Conservation (phyloP, 2,113 vertebrate species). For the Charadrius vociferus region DNA sequence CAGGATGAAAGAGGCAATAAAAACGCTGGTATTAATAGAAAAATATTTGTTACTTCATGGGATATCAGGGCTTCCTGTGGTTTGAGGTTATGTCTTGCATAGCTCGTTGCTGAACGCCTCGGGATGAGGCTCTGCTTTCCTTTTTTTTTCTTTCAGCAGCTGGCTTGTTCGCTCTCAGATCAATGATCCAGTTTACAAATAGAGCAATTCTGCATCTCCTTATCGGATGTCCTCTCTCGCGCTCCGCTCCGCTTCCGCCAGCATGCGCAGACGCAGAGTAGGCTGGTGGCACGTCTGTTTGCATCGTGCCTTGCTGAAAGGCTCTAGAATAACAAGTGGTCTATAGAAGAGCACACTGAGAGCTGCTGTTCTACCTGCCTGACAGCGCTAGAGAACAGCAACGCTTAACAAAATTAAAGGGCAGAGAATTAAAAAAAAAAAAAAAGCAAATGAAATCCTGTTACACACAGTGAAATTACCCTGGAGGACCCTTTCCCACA, state of each 20-base stretch:
- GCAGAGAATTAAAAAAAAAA: not conserved
- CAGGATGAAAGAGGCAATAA: slow-evolving; percentile 50
- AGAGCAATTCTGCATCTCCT: not conserved
- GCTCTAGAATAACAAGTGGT: not conserved
- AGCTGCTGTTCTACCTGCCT: not conserved
- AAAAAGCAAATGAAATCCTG: not conserved
- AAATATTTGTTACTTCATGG: slow-evolving; percentile 65
- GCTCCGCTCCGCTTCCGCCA: not conserved
- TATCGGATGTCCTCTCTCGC: accelerated
- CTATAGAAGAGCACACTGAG: accelerated
- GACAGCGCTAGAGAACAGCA: not conserved
- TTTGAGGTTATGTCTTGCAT: slow-evolving; percentile 43
- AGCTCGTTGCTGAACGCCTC: slow-evolving; percentile 16
- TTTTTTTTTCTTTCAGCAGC: not conserved
- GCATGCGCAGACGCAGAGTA: accelerated
- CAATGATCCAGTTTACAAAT: not conserved
- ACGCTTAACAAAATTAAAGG: not conserved
- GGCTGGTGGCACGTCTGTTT: not conserved
- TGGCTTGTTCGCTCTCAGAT: not conserved
- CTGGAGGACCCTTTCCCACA: not conserved
- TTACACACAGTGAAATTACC: not conserved
- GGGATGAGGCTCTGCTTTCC: not conserved
- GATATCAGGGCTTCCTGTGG: slow-evolving; percentile 60
- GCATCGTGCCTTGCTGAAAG: not conserved
- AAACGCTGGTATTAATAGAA: slow-evolving; percentile 61